Conservation (phyloP, 2,797 vertebrate species). For the Morus bassanus region DNA sequence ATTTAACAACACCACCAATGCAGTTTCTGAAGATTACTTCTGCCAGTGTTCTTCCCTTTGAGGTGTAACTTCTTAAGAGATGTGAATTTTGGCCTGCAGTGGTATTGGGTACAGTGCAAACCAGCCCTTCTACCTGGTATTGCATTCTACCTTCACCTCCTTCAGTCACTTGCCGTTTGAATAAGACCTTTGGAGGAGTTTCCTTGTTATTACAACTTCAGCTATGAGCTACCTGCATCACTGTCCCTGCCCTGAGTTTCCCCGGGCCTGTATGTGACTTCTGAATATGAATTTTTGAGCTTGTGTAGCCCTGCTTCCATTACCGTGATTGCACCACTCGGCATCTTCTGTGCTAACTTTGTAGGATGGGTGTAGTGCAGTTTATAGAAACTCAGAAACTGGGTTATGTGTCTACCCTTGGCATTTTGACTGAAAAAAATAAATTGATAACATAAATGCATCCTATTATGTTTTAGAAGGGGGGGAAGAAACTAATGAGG, state of each 20-base stretch:
- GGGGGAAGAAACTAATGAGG: neutral
- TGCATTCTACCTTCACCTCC: fast-evolving
- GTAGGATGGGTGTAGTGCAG: neutral
- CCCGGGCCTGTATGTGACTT: neutral
- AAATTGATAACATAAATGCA: neutral
- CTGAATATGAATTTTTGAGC: neutral
- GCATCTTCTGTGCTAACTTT: neutral
- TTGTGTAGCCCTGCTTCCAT: neutral
- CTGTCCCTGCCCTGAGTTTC: neutral
- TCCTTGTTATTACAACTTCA: neutral
- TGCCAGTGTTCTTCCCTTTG: neutral
- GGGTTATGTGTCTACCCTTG: neutral
- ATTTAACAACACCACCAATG: neutral
- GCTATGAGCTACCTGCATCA: fast-evolving
- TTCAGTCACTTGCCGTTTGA: neutral
- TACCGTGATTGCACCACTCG: fast-evolving
- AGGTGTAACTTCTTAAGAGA: neutral
- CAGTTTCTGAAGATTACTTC: neutral
- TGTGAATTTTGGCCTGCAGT: neutral
- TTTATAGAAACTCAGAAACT: neutral
- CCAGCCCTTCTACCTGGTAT: neutral
- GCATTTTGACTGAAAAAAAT: neutral
- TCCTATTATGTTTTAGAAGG: neutral
- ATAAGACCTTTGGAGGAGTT: neutral
- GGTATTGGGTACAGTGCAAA: neutral